A percentile compares a stretch with the other conserved stretches of the same genome.
phyloP scores from a whole-genome alignment of 2,113 vertebrate species.

The Rallus limicola region DNA sequence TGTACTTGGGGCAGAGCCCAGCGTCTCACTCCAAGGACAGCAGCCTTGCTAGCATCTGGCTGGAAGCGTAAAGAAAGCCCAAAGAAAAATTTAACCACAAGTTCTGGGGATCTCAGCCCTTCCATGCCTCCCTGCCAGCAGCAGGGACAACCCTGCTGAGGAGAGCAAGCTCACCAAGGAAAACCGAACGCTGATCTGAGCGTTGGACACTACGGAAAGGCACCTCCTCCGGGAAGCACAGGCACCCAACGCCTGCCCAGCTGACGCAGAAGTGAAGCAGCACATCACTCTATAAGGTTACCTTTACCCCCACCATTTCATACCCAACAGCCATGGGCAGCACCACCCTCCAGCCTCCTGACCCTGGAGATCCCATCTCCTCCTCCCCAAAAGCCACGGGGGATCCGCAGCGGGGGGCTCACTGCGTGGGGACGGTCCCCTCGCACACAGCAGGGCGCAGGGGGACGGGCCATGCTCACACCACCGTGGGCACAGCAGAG shows the following conservation, averaged over 20 bases:
- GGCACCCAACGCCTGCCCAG: not conserved
- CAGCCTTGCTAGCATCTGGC: not conserved
- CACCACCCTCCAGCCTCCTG: not conserved
- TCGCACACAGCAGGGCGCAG: not conserved
- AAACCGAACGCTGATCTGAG: not conserved
- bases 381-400: not conserved
- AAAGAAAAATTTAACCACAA: no score
- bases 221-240: not conserved
- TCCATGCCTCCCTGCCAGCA: not conserved
- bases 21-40: not conserved
- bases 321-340: not conserved
- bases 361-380: not conserved
- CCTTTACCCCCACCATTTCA: not conserved
- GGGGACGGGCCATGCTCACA: fast-evolving
- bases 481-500: fast-evolving
- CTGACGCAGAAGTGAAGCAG: not conserved
- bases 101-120: not conserved
- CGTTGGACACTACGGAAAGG: no score
- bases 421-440: no score
- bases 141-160: not conserved
- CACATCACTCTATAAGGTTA: not conserved
- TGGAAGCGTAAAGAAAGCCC: not conserved
- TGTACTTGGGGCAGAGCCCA: not conserved
- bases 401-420: not conserved
- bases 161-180: not conserved